Conservation (phyloP, 2,113 vertebrate genomes). For the Lynx canadensis region DNA sequence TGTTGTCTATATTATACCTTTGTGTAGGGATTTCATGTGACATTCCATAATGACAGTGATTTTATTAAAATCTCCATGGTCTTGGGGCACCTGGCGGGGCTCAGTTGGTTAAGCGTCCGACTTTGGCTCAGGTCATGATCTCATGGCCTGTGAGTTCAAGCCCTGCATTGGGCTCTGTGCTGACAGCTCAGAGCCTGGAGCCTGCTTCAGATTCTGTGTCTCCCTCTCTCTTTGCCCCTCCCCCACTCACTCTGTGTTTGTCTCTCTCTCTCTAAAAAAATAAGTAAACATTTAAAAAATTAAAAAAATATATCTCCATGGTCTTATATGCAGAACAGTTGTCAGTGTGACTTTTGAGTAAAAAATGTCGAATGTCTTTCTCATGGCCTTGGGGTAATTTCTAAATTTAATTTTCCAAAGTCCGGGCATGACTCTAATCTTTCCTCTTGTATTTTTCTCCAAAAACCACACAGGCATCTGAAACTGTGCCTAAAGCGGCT, state of each 20-base stretch:
- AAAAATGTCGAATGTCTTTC: not conserved
- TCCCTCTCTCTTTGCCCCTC: too few species aligned
- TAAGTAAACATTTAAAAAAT: too few species aligned
- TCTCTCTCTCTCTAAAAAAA: too few species aligned
- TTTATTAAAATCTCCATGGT: not conserved
- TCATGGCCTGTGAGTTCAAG: too few species aligned
- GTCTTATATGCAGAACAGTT: not conserved
- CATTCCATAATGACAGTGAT: too few species aligned
- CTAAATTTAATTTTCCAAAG: not conserved
- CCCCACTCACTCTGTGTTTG: too few species aligned
- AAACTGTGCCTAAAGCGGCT: accelerated
- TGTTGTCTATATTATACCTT: not conserved
- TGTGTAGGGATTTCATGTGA: not conserved
- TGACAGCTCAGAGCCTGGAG: too few species aligned
- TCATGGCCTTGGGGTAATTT: not conserved
- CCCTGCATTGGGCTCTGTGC: too few species aligned
- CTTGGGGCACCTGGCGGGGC: too few species aligned
- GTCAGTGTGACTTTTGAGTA: not conserved
- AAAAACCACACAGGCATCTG: not conserved
- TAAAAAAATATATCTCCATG: not conserved
- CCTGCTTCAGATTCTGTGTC: too few species aligned
- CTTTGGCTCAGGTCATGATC: too few species aligned
- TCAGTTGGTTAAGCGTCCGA: too few species aligned
- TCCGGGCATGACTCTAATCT: not conserved
- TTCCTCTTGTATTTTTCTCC: not conserved